Conservation (phyloP, 2,888 invertebrate species). For the Pollenia labialis region DNA sequence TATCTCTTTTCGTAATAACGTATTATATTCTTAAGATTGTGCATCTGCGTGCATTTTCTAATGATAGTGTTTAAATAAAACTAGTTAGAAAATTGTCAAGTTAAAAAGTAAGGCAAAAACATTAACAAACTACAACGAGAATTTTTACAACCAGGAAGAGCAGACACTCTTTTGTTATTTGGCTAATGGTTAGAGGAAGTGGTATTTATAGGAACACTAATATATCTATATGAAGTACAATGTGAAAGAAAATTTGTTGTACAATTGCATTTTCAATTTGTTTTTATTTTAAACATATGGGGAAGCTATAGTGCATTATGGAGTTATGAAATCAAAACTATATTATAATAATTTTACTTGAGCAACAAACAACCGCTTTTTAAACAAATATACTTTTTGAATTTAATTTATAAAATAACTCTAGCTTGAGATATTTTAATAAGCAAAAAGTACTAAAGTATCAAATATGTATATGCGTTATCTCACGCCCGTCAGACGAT, state of each 20-base stretch:
- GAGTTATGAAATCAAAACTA: too few relatives aligned
- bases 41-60: conserved; percentile 32
- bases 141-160: conserved; percentile 52
- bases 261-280: not conserved
- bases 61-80: conserved; percentile 68
- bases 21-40: not conserved
- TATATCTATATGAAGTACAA: not conserved
- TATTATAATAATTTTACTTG: too few relatives aligned
- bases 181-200: conserved; percentile 67
- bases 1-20: conserved; percentile 11
- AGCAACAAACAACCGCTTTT: too few relatives aligned
- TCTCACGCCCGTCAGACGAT: too few relatives aligned
- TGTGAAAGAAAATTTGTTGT: conserved; percentile 9
- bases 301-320: not conserved
- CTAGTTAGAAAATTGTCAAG: conserved; percentile 70
- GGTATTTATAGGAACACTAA: conserved; percentile 33
- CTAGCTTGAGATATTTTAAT: too few relatives aligned
- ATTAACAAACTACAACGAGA: conserved; percentile 37
- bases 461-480: too few relatives aligned
- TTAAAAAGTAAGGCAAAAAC: conserved; percentile 58
- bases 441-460: too few relatives aligned
- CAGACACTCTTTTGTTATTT: conserved; percentile 55
- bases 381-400: too few relatives aligned
- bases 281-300: not conserved
- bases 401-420: too few relatives aligned